These are phyloP conservation scores for Acanthococcus lagerstroemiae DNA, from an alignment of 2,888 invertebrate species.

Conservation along the genomic window DNA sequence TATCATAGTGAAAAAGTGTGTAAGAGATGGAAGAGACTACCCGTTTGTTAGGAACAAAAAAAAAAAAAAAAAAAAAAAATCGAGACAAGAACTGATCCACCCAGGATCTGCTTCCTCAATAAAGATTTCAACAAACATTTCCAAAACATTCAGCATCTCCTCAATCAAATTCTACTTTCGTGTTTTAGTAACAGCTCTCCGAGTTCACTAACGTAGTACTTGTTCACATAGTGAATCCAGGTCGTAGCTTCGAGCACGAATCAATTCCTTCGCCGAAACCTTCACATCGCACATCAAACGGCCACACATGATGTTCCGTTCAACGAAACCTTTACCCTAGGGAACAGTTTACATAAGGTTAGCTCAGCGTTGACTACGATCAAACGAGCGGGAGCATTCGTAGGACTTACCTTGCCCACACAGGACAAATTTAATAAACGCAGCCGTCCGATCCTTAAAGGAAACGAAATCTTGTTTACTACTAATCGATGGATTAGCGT, in stretches of 20 bases:
- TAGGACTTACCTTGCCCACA: constrained; percentile 38
- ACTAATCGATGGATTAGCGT: constrained; percentile 73
- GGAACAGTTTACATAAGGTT: not conserved
- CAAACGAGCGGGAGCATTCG: not conserved
- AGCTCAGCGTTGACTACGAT: not conserved
- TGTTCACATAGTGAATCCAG: constrained; percentile 66
- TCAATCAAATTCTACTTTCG: no score
- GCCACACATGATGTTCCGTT: constrained; percentile 50
- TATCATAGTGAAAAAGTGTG: no score
- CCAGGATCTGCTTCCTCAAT: no score
- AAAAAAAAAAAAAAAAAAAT: no score
- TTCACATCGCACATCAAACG: constrained; percentile 85
- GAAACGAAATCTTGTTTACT: constrained; percentile 61
- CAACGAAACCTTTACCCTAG: constrained; percentile 39
- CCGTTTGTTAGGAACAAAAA: no score
- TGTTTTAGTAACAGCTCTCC: no score
- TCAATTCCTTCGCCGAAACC: constrained; percentile 85
- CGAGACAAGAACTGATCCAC: no score
- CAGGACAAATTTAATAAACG: constrained; percentile 50
- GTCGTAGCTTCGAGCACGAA: constrained; percentile 85
- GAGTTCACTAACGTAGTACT: no score
- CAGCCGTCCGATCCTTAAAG: constrained; percentile 82
- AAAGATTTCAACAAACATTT: no score
- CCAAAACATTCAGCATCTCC: no score
- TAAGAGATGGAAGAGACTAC: no score